These are phyloP conservation scores for Idaea dimidiata DNA, from an alignment of 2,888 invertebrate genomes.

Conservation along the genomic window DNA sequence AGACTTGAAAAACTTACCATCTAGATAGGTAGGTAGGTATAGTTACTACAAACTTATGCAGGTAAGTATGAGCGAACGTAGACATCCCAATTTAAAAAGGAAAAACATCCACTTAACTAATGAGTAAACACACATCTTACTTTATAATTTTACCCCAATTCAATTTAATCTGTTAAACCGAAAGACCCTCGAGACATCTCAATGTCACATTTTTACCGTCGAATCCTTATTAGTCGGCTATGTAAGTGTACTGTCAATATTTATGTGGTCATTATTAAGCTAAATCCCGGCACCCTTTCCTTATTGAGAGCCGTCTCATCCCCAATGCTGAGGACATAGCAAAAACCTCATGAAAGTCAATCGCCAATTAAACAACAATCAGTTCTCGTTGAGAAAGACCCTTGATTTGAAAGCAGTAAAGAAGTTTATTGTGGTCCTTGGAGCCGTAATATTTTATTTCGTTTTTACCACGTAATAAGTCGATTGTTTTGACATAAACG, in stretches of 20 bases:
- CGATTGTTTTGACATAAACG: neutral
- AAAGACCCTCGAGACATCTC: neutral
- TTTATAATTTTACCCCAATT: neutral
- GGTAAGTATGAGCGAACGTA: no score
- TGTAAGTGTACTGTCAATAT: neutral
- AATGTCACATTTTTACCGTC: neutral
- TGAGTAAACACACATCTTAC: neutral
- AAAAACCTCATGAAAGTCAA: constrained; percentile 56
- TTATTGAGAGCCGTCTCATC: neutral
- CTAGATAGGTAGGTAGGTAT: no score
- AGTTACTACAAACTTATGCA: no score
- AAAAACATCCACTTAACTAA: neutral
- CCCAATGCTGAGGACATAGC: constrained; percentile 16
- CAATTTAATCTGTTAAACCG: neutral
- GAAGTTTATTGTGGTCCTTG: neutral
- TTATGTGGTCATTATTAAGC: neutral
- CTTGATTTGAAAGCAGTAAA: neutral
- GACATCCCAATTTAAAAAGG: no score
- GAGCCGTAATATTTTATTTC: neutral
- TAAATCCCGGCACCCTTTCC: constrained; percentile 1
- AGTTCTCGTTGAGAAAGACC: constrained; percentile 23
- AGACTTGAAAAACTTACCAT: no score
- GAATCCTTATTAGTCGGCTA: neutral
- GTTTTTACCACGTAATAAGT: neutral
- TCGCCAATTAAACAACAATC: constrained; percentile 32